Conservation (phyloP, 2,113 vertebrate genomes). For the Cairina moschata region DNA sequence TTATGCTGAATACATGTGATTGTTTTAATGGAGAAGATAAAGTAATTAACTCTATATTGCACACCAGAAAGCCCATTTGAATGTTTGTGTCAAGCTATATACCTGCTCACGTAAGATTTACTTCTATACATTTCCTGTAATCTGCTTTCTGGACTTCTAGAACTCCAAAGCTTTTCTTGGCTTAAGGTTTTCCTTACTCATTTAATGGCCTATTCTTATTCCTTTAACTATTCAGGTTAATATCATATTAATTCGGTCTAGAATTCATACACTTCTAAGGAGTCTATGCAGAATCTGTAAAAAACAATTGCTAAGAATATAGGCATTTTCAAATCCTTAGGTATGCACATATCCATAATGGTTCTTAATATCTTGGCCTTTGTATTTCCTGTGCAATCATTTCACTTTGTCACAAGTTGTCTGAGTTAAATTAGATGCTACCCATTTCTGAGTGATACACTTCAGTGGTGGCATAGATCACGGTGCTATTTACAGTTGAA, state of each 20-base stretch:
- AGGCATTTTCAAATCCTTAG: not conserved
- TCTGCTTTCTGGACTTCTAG: not conserved
- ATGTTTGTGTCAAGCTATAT: not conserved
- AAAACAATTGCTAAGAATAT: not conserved
- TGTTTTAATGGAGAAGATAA: not conserved
- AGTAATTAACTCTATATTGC: not conserved
- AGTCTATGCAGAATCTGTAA: not conserved
- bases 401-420: not conserved
- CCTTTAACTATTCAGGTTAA: not conserved
- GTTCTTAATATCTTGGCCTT: not conserved
- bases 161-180: not conserved
- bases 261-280: not conserved
- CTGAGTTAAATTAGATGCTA: not conserved
- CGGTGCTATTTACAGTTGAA: not conserved
- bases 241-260: not conserved
- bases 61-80: not conserved
- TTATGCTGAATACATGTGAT: not conserved
- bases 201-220: not conserved
- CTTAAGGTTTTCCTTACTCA: not conserved
- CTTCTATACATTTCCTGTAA: not conserved
- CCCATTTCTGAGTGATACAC: not conserved
- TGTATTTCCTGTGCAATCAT: accelerated
- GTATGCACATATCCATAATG: not conserved
- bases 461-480: not conserved
- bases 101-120: not conserved